Evolutionary conservation across 2,797 vertebrate genomes (phyloP).

Genomic region (Malacoraja senta): DNA sequence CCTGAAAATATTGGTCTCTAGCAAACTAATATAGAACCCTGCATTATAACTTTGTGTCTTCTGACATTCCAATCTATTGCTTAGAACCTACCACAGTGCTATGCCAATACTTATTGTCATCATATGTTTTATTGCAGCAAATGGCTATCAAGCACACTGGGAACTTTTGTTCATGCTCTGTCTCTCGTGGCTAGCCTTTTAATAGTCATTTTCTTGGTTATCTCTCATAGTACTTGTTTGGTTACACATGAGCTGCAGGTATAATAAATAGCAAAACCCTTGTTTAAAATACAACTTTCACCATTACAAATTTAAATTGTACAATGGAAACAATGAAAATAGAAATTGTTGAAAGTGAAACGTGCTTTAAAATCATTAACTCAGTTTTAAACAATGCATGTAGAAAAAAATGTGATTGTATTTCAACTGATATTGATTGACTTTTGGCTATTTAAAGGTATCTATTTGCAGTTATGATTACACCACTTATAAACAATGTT

Average conservation of each 20-base stretch:
- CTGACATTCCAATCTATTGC: background rate
- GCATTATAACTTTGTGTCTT: background rate
- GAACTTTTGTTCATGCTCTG: background rate
- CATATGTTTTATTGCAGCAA: background rate
- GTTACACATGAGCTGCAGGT: background rate
- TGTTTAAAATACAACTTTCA: background rate
- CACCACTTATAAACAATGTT: constrained; percentile 20
- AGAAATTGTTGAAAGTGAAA: background rate
- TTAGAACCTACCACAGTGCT: background rate
- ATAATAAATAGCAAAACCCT: background rate
- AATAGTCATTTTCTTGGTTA: background rate
- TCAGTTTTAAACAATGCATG: background rate
- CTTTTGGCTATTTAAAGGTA: constrained; percentile 22
- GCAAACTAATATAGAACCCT: too few relatives aligned
- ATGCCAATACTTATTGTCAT: background rate
- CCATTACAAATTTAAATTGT: background rate
- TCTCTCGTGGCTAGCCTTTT: background rate
- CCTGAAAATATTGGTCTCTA: too few relatives aligned
- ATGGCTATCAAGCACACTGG: background rate
- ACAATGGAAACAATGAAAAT: background rate
- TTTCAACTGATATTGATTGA: constrained; percentile 30
- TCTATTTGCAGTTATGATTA: constrained; percentile 35
- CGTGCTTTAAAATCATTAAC: constrained; percentile 31
- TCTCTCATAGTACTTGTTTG: background rate
- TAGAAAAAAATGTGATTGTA: constrained; percentile 16